A percentile compares a stretch with the other conserved stretches of the same genome.
Evolutionary conservation across 2,888 invertebrate genomes (phyloP).

Genomic region (Diachrysia chrysitis): DNA sequence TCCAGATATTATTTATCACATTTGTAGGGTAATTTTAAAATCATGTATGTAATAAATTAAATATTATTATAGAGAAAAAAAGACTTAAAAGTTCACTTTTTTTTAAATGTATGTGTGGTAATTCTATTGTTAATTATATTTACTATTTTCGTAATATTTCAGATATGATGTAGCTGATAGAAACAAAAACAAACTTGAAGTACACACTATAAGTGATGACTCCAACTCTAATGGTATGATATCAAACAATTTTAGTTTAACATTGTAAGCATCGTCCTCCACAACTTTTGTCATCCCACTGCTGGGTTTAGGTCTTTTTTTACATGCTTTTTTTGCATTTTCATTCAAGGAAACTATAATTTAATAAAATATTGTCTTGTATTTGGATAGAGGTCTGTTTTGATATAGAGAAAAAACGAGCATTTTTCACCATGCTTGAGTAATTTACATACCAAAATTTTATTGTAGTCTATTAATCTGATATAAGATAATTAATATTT

Average conservation of each 20-base stretch:
- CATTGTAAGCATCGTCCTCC: too few relatives aligned
- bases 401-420: too few relatives aligned
- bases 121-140: background rate
- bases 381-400: too few relatives aligned
- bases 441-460: too few relatives aligned
- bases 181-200: slow-evolving; percentile 73
- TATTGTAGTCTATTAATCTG: too few relatives aligned
- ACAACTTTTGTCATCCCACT: background rate
- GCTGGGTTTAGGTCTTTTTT: background rate
- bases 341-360: too few relatives aligned
- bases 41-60: background rate
- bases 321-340: too few relatives aligned
- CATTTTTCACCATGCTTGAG: too few relatives aligned
- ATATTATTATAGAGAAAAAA: background rate
- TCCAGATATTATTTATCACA: too few relatives aligned
- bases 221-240: slow-evolving; percentile 69
- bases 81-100: background rate
- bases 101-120: background rate
- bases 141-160: slow-evolving; percentile 41
- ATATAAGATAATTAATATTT: slow-evolving; percentile 46
- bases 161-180: slow-evolving; percentile 73
- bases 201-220: slow-evolving; percentile 65
- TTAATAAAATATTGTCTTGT: too few relatives aligned
- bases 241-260: background rate
- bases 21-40: too few relatives aligned